Base-by-base conservation (phyloP, 2,797 vertebrate genomes). In the Darevskia nairensis region DNA sequence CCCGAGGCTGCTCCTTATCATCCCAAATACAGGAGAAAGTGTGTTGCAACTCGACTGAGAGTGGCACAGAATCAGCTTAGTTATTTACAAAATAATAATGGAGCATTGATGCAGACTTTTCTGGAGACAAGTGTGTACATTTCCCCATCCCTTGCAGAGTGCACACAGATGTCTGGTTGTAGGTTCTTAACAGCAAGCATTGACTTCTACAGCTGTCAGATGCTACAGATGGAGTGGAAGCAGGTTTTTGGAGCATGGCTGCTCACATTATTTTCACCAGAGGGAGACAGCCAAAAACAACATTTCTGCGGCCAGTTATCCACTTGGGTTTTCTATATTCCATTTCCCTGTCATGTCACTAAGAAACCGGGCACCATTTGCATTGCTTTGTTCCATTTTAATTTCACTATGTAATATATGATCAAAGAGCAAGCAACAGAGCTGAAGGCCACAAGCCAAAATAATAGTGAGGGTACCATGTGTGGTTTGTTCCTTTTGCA, bases 201-300 rank as follows among this genome's bases (percentile, higher is more conserved):
- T 35, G 68, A 35, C 46, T 8, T 74, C 64, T 74, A n/a, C 68
- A 80, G 59, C 17, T 85, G 35, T 29, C 35, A 13, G 25, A 59
- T 85, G 74, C 35, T 39, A 27, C 41, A 21, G 35, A 71, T 71
- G 74, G 35, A 17, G 35, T 29, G 29, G 50, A 79, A 85, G 27
- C 13, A 44, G 29, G 17, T 61, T 89, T 77, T 35, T 8, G 29
- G 78, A 74, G 25, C 64, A 25, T 64, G 61, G 29, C 39, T 25
- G 7, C 59, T 85, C 69, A 35, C 25, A 72, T 88, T 85, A 79
- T 64, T 85, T 85, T 64, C 68, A 35, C 82, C 78, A 39, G 15
- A 80, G 55, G 25, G 41, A 66, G 64, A 77, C 68, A 66, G 55
- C 55, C n/a, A 41, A 50, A 89, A 89, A 35, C 76, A 61, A 29